Evolutionary conservation across 2,113 vertebrate genomes (phyloP), one percentile per base, ranked within the genome.

Genomic region (Mormyrus lacerda): DNA sequence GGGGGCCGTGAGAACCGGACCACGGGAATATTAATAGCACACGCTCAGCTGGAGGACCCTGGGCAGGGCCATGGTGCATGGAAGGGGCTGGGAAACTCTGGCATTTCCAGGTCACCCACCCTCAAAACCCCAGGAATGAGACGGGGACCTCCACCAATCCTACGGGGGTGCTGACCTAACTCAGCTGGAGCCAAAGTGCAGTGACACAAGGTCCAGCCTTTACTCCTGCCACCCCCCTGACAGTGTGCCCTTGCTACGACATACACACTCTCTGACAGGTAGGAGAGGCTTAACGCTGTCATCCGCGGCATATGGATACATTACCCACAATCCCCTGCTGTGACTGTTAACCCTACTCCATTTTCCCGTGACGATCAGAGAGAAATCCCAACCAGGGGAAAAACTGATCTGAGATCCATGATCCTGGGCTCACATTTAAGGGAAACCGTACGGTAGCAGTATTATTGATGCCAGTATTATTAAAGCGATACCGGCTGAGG

Each of bases 1-100:
- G 91, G 91, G 92, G 93, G 91, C 93, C 94, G 95, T 96, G 96
- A 94, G 95, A 96, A 96, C 93, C 93, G 89, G 92, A 91, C 92
- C 92, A 92, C 93, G 93, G 39, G 82, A 88, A 50, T 93, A 92
- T 93, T 92, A 91, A 92, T 92, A 91, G 90, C 19, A 39, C 24
- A n/a, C 61, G 51, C 87, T 82, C 65, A 50, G 89, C 51, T 91
- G 89, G 73, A 11, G 83, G 88, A 88, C 89, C 89, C 83, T 91
- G 93, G 92, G 93, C 91, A 92, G 90, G 88, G 91, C 89, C 90
- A 91, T 92, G 91, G 93, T 91, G 91, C 91, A 91, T 93, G 92
- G 92, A 92, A 8, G 85, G 27, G 15, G 50, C 15, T 2, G 31
- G 50, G 50, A 53, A 87, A 87, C 93, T 93, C 89, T 90, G 93